Conservation (phyloP, 2,797 vertebrate species). For the Neoniphon sammara region DNA sequence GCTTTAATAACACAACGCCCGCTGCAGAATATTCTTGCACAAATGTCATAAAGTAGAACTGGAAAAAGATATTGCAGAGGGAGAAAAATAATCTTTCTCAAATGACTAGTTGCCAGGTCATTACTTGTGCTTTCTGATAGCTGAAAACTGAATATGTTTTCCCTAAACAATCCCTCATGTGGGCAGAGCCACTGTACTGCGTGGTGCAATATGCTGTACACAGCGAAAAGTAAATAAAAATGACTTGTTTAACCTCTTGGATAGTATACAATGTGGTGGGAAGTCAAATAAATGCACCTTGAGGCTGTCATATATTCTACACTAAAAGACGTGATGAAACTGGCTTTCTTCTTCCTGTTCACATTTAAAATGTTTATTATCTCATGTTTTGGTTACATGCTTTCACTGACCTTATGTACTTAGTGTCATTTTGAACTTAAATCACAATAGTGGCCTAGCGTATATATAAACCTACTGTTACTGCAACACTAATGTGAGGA, state of each 20-base stretch:
- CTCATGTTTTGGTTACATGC: slow-evolving; percentile 36
- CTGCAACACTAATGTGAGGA: background rate
- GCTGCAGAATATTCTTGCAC: background rate
- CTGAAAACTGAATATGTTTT: background rate
- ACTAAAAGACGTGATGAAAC: slow-evolving; percentile 54
- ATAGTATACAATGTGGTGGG: slow-evolving; percentile 23
- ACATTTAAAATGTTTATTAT: slow-evolving; percentile 54
- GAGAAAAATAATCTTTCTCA: slow-evolving; percentile 7
- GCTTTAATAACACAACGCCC: background rate
- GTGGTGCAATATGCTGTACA: slow-evolving; percentile 45
- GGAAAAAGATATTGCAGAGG: slow-evolving; percentile 8
- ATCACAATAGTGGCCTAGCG: background rate
- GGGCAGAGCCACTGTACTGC: slow-evolving; percentile 33
- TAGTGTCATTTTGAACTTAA: slow-evolving; percentile 22
- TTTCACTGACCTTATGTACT: slow-evolving; percentile 43
- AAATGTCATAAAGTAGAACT: slow-evolving; percentile 22
- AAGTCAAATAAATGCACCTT: background rate
- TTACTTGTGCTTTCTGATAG: slow-evolving; percentile 26
- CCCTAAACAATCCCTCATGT: slow-evolving; percentile 15
- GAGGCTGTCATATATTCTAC: slow-evolving; percentile 33
- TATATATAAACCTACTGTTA: background rate
- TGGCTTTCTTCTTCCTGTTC: slow-evolving; percentile 24
- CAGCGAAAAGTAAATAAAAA: slow-evolving; percentile 6
- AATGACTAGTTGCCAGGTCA: slow-evolving; percentile 11
- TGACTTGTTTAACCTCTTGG: slow-evolving; percentile 23